Evolutionary conservation across 2,113 vertebrate species (phyloP).

Genomic region (Psittacula cyanocephala): DNA sequence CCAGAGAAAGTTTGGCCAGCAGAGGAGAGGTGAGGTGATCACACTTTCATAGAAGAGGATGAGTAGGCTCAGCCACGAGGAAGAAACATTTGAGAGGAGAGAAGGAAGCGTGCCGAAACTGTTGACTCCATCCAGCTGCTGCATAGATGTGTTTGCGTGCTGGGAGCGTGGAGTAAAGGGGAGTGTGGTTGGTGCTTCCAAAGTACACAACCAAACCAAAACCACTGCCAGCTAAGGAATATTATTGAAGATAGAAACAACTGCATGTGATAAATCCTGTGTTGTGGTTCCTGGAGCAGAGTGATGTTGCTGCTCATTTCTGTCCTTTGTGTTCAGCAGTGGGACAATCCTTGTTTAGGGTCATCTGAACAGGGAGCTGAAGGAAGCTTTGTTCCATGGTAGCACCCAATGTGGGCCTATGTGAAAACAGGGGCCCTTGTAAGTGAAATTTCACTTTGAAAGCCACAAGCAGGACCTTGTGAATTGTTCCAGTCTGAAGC

Average conservation of each 20-base stretch:
- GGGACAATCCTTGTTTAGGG: not conserved
- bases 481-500: not conserved
- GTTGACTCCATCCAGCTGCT: not conserved
- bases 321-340: fast-evolving
- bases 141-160: not conserved
- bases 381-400: not conserved
- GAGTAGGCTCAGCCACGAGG: not conserved
- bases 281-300: not conserved
- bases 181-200: not conserved
- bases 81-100: not conserved
- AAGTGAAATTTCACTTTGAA: not conserved
- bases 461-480: not conserved
- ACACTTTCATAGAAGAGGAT: not conserved
- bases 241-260: not conserved
- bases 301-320: fast-evolving
- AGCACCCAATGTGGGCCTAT: not conserved
- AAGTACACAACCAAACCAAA: not conserved
- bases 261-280: not conserved
- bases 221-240: not conserved
- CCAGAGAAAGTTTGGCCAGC: not conserved
- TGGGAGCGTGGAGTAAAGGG: not conserved
- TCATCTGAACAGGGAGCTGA: not conserved
- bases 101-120: fast-evolving
- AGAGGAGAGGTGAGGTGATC: not conserved
- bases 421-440: not conserved